phyloP scores from a whole-genome alignment of 2,888 invertebrate species.

The Acanthococcus lagerstroemiae region DNA sequence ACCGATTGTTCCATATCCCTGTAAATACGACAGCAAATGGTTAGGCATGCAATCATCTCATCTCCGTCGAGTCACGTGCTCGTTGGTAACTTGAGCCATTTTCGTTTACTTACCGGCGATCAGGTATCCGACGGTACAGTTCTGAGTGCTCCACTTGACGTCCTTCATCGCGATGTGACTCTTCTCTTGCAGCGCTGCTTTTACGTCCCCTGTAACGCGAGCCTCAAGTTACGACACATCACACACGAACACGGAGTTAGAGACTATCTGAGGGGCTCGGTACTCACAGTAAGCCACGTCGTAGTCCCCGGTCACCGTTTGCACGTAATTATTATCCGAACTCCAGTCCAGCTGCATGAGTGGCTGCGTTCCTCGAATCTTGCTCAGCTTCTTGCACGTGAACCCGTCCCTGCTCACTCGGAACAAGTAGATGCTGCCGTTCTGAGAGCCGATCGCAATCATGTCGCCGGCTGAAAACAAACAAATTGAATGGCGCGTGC shows the following conservation, averaged over 20 bases:
- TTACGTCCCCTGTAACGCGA: conserved; percentile 67
- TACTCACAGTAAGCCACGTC: conserved; percentile 77
- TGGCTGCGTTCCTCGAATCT: conserved; percentile 75
- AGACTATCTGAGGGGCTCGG: too few species aligned
- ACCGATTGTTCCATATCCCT: conserved; percentile 84
- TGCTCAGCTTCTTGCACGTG: conserved; percentile 79
- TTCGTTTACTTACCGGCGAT: conserved; percentile 57
- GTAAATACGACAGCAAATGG: conserved; percentile 38
- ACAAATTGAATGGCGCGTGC: too few species aligned
- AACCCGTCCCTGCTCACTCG: conserved; percentile 79
- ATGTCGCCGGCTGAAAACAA: conserved; percentile 68
- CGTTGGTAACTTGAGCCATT: too few species aligned
- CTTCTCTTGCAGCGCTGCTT: conserved; percentile 73
- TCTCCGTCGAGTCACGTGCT: too few species aligned
- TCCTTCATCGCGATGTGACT: conserved; percentile 84
- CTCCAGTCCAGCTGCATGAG: conserved; percentile 85
- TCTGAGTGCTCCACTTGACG: conserved; percentile 79
- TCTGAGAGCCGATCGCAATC: conserved; percentile 82
- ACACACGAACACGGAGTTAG: too few species aligned
- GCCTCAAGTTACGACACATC: too few species aligned
- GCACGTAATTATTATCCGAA: conserved; percentile 73
- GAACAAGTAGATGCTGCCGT: conserved; percentile 73
- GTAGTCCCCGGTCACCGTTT: conserved; percentile 81
- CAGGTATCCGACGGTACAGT: conserved; percentile 76
- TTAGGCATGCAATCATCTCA: too few species aligned